Base-by-base conservation (phyloP, 2,797 vertebrate genomes). In the Gobionotothen gibberifrons region DNA sequence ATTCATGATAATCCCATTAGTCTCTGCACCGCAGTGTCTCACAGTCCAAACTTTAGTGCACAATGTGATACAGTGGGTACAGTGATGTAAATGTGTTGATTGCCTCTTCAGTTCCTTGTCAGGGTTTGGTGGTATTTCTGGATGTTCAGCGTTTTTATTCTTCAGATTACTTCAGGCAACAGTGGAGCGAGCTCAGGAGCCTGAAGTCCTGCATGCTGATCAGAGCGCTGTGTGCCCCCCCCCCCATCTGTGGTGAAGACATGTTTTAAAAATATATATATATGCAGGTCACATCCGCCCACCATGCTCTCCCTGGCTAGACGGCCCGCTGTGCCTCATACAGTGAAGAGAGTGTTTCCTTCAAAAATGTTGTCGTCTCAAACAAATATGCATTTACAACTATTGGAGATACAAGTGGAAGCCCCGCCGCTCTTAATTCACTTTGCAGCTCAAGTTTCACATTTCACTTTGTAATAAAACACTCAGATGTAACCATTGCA, bases 1-100 rank as follows among this genome's bases (percentile, higher is more conserved):
- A 85, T 89, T 90, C 82, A 76, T 66, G 77, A 90, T 87, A 86
- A 85, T 81, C 76, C 82, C 87, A 89, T 90, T 85, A 89, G 85
- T 86, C 52, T 73, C 46, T 67, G n/a, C 0, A 54, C 65, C 47
- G 66, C 65, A 56, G 46, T 8, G 54, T 72, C 63, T 75, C 64
- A 19, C 36, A 67, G 47, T 58, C 75, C 73, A 52, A 78, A 82
- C 81, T 61, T 74, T 88, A 61, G 47, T 55, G 55, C 71, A 71
- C 22, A 80, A 72, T 64, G 59, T 39, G 59, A 74, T 26, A 16
- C 63, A 68, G 62, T 40, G 55, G 56, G 55, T 39, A 29, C 44
- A 22, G 21, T 74, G 40, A 71, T 79, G 82, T 65, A 68, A 82
- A 89, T 56, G 57, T 69, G 76, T 64, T 74, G 83, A 82, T 71